Evolutionary conservation across 2,113 vertebrate genomes (phyloP).

Genomic region (Pseudorectes ferrugineus): DNA sequence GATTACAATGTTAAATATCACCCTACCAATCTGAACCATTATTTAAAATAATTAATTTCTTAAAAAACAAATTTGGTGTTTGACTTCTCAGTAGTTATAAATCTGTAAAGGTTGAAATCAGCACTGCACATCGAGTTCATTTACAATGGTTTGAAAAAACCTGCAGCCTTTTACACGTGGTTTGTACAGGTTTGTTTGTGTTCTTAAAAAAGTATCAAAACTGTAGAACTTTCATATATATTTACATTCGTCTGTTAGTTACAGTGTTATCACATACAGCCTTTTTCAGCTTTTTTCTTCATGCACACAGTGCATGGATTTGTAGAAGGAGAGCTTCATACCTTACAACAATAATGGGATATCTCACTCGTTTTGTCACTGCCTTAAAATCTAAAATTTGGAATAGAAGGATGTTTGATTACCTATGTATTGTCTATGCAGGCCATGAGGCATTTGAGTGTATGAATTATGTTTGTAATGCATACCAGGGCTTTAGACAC

Average conservation of each 20-base stretch:
- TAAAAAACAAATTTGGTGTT: conserved; percentile 55
- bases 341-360: not conserved
- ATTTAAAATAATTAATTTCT: conserved; percentile 59
- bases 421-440: not conserved
- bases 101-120: conserved; percentile 57
- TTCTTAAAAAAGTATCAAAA: conserved; percentile 82
- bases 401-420: conserved; percentile 9
- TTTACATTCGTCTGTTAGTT: conserved; percentile 71
- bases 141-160: conserved; percentile 58
- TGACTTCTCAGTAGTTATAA: conserved; percentile 52
- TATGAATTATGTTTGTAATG: not conserved
- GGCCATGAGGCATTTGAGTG: not conserved
- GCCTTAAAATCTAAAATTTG: not conserved
- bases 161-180: conserved; percentile 47
- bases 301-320: conserved; percentile 68
- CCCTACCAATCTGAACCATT: conserved; percentile 36
- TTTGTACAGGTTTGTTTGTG: conserved; percentile 60
- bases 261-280: conserved; percentile 65
- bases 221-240: conserved; percentile 73
- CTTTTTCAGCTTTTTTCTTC: conserved; percentile 39
- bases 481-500: not conserved
- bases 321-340: conserved; percentile 43
- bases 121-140: conserved; percentile 25
- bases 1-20: conserved; percentile 49
- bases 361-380: not conserved